These are phyloP conservation scores for Ceraclea dissimilis DNA, from an alignment of 2,888 invertebrate genomes.

Conservation along the genomic window DNA sequence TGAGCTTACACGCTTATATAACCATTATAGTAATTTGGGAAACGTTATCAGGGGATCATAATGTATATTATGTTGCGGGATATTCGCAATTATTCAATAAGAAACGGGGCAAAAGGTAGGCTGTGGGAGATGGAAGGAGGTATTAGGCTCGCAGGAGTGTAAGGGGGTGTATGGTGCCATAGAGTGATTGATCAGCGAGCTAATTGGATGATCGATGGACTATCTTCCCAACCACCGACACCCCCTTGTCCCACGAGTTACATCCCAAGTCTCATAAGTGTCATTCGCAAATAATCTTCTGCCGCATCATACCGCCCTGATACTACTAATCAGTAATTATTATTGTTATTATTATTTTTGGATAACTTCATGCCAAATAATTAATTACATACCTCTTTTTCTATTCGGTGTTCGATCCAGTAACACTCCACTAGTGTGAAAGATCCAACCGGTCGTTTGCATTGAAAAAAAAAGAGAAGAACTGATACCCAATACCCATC, in stretches of 20 bases:
- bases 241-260: slow-evolving; percentile 3
- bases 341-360: too few species aligned
- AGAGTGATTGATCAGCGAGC: slow-evolving; percentile 55
- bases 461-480: too few species aligned
- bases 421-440: too few species aligned
- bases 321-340: neutral
- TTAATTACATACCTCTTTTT: too few species aligned
- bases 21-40: slow-evolving; percentile 13
- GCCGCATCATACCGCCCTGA: slow-evolving; percentile 7
- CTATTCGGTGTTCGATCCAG: too few species aligned
- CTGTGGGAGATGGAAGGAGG: neutral
- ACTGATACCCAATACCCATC: too few species aligned
- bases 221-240: slow-evolving; percentile 30
- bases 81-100: slow-evolving; percentile 24
- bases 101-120: slow-evolving; percentile 18
- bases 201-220: slow-evolving; percentile 62
- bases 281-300: slow-evolving; percentile 9
- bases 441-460: too few species aligned
- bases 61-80: slow-evolving; percentile 8
- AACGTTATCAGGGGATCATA: slow-evolving; percentile 14
- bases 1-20: slow-evolving; percentile 5
- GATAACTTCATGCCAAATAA: too few species aligned
- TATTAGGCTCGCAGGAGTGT: slow-evolving; percentile 17
- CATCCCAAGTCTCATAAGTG: slow-evolving; percentile 15
- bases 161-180: slow-evolving; percentile 25